Evolutionary conservation across 1,140 invertebrate genomes (phyloP), one percentile per base, ranked within the genome.

Genomic region (Drosophila mojavensis): DNA sequence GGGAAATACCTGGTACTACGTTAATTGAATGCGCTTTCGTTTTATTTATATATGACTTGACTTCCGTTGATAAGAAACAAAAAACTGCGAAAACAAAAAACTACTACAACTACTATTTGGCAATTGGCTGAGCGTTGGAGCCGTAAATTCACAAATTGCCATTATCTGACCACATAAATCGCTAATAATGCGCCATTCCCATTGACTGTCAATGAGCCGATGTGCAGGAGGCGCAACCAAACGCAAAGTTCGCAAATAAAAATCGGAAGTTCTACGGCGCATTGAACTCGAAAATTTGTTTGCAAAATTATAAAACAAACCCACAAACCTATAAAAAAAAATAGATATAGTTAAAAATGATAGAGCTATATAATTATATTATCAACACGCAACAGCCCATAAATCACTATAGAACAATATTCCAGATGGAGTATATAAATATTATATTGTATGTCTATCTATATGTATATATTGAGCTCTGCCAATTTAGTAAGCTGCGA

Each of bases 161-260:
- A 88, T 85, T 85, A 86, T 65, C 47, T 13, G 26, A 51, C 54
- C 64, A 78, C 47, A 89, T 89, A 88, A 82, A 83, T 89, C 48
- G 72, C 69, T 75, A 88, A 78, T 88, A 88, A 81, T 79, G 78
- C 54, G 60, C 39, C 50, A 45, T 50, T 51, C 50, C 43, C 6
- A 2, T 51, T 64, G 83, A 88, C 83, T 88, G 50, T 15, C 79
- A 88, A 88, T 86, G 43, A 82, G 76, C 28, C 41, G 24, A 24
- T 30, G 26, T n/a, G 33, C 20, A 59, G 59, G 48, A 65, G 65
- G 62, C 62, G 55, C 43, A 61, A 65, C 64, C 66, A 43, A 68
- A 69, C 33, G 7, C 20, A 24, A 24, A 24, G 20, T 24, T 24
- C 20, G 20, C 20, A 24, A 24, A 24, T 39, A 48, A 5, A 73